A percentile compares a stretch with the other conserved stretches of the same genome.
These are phyloP conservation scores for Chaenodraco wilsoni DNA, from an alignment of 2,797 vertebrate genomes.

Conservation along the genomic window DNA sequence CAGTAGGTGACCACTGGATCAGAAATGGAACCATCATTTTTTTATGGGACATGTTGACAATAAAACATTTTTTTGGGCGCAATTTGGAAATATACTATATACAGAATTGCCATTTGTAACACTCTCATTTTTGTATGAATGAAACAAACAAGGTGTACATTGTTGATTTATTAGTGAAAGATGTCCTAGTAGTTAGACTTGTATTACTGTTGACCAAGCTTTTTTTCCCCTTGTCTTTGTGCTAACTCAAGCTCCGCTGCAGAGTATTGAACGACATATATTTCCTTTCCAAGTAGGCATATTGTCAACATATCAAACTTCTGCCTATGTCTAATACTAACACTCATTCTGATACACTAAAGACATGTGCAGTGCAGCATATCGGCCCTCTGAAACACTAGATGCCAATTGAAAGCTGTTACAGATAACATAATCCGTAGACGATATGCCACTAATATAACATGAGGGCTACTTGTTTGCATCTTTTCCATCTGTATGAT, in stretches of 20 bases:
- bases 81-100: not conserved
- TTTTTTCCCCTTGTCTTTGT: not conserved
- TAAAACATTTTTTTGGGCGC: not conserved
- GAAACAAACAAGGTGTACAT: not conserved
- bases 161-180: not conserved
- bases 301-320: not conserved
- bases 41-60: not conserved
- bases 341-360: not conserved
- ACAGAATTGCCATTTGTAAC: not conserved
- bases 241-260: conserved; percentile 4
- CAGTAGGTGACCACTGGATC: not conserved
- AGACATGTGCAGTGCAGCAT: not conserved
- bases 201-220: not conserved
- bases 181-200: not conserved
- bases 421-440: conserved; percentile 20
- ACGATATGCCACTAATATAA: conserved; percentile 44
- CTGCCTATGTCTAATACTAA: not conserved
- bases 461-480: conserved; percentile 55
- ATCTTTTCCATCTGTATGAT: conserved; percentile 49
- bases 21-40: not conserved
- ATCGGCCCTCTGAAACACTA: not conserved
- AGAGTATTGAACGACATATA: not conserved
- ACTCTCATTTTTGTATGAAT: not conserved
- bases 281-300: not conserved
- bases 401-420: conserved; percentile 33